These are phyloP conservation scores for Burhinus oedicnemus DNA, from an alignment of 2,113 vertebrate species.

Conservation along the genomic window DNA sequence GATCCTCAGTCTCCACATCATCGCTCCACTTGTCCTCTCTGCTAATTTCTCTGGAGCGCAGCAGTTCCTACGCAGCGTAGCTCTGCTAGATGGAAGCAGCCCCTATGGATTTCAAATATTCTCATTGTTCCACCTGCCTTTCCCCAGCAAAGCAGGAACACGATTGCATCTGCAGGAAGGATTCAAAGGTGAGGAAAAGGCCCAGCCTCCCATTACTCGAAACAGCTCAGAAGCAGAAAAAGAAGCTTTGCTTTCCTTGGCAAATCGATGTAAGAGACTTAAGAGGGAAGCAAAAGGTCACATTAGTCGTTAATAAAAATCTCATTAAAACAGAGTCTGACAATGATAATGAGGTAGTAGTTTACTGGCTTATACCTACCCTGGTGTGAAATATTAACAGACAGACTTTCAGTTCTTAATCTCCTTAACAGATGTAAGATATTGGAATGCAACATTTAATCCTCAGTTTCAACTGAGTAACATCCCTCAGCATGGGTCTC, in stretches of 20 bases:
- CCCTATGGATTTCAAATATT: background rate
- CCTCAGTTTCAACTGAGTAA: constrained; percentile 28
- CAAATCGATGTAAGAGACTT: constrained; percentile 41
- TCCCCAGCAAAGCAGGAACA: background rate
- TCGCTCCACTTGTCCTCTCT: background rate
- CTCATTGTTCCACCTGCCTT: accelerated
- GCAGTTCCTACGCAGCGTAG: background rate
- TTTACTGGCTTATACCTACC: constrained; percentile 59
- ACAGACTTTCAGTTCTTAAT: constrained; percentile 50
- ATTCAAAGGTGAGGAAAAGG: background rate
- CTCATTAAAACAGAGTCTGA: constrained; percentile 62
- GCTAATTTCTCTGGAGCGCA: background rate
- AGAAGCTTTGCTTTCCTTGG: constrained; percentile 35
- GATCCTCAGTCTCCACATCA: background rate
- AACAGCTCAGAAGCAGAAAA: background rate
- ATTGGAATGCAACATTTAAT: constrained; percentile 51
- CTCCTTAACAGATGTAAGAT: constrained; percentile 68
- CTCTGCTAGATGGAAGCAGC: background rate
- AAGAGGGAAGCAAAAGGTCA: constrained; percentile 58
- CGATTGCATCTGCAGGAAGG: background rate
- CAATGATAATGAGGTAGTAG: constrained; percentile 50
- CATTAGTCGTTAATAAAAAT: constrained; percentile 65
- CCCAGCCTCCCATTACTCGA: background rate
- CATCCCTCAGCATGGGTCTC: background rate
- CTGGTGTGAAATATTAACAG: constrained; percentile 66